Conservation (phyloP, 2,797 vertebrate species). For the Lacerta viridis region DNA sequence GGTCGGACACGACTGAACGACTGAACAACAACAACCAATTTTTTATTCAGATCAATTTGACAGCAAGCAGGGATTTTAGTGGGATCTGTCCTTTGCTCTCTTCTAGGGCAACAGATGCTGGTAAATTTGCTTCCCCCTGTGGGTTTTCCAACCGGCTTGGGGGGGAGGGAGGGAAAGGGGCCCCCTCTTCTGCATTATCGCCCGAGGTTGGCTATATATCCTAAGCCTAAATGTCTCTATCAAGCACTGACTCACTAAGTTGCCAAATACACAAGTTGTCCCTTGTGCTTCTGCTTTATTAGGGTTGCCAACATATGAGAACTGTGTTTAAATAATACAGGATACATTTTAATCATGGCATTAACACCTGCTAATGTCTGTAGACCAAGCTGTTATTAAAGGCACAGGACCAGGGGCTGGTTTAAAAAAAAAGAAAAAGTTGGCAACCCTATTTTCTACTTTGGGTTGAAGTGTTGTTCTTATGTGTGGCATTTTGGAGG, state of each 20-base stretch:
- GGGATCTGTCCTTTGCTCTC: not conserved
- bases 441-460: not conserved
- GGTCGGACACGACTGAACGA: too few relatives aligned
- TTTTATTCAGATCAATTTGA: not conserved
- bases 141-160: not conserved
- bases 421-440: too few relatives aligned
- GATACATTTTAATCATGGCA: too few relatives aligned
- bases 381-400: not conserved
- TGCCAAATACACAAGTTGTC: too few relatives aligned
- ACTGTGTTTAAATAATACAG: too few relatives aligned
- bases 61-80: not conserved
- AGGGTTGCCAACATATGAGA: too few relatives aligned
- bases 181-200: not conserved
- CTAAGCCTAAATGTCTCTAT: too few relatives aligned
- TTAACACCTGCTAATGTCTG: not conserved
- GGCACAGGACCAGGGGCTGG: not conserved
- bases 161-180: too few relatives aligned
- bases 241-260: too few relatives aligned
- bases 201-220: too few relatives aligned
- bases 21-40: too few relatives aligned
- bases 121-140: not conserved
- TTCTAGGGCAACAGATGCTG: not conserved
- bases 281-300: too few relatives aligned
- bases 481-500: not conserved
- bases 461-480: not conserved